A percentile compares a stretch with the other conserved stretches of the same genome.
Evolutionary conservation across 2,113 vertebrate species (phyloP).

Genomic region (Meriones unguiculatus): DNA sequence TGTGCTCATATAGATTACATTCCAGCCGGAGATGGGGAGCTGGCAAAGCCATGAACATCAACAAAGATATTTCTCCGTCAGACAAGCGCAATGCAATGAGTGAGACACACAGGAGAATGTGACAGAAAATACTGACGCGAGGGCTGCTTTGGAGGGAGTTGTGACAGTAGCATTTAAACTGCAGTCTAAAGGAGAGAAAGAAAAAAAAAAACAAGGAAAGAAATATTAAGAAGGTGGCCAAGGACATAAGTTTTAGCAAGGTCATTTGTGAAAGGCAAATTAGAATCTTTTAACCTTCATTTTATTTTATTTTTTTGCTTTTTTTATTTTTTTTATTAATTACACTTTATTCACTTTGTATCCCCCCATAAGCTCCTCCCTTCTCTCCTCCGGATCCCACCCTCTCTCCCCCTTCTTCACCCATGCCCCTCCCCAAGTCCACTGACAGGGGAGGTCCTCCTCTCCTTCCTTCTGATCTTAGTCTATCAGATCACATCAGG

Average conservation of each 20-base stretch:
- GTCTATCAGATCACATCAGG: too few relatives aligned
- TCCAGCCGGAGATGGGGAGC: background rate
- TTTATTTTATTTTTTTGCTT: background rate
- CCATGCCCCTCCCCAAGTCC: too few relatives aligned
- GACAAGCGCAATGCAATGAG: background rate
- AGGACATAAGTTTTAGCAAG: background rate
- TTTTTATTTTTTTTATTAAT: background rate
- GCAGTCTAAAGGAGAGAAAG: background rate
- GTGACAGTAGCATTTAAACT: background rate
- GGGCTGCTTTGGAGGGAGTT: background rate
- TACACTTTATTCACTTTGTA: too few relatives aligned
- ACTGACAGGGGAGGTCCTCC: too few relatives aligned
- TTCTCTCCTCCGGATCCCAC: too few relatives aligned
- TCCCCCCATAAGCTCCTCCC: too few relatives aligned
- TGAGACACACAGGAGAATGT: background rate
- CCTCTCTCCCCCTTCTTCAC: too few relatives aligned
- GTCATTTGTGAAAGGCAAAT: background rate
- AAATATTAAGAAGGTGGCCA: background rate
- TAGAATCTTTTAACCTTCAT: background rate
- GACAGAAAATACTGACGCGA: background rate
- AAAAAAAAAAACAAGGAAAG: background rate
- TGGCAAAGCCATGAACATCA: background rate
- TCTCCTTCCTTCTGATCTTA: too few relatives aligned
- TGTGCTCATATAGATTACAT: background rate
- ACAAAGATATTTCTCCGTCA: background rate